Base-by-base conservation (phyloP, 2,113 vertebrate genomes). In the Centropus bengalensis region DNA sequence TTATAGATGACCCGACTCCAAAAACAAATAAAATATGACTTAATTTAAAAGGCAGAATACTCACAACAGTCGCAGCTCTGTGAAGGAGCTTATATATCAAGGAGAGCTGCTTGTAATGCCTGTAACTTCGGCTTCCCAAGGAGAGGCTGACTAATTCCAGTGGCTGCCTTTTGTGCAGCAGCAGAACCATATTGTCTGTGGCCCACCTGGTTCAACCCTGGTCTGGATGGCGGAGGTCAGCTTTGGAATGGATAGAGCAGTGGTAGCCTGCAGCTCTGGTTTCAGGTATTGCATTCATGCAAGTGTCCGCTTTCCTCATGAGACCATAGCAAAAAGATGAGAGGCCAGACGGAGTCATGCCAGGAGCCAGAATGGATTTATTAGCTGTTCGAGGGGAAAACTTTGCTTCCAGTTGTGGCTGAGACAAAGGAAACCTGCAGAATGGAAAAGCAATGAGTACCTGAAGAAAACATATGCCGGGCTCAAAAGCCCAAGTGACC, bases 331-430 rank as follows among this genome's bases (percentile, higher is more conserved):
- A 70, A 54, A 52, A 58, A 49, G 38, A 36, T 33, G n/a, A 63
- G 26, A 82, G 38, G 52, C 20, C 23, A 45, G n/a, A 58, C 0
- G 4, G 51, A 49, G 22, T 51, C 2, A 0, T 42, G 28, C 13
- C 49, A 69, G 64, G 54, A 86, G 44, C 49, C 70, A 23, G 10
- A 8, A 19, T 13, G 75, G 36, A 27, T 82, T 93, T 91, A 28
- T 22, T 40, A 52, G 3, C 44, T 3, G 0, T 47, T 71, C 38
- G 7, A 3, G 9, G 12, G 8, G 2, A 5, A 8, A 17, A 49
- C 36, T 8, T 2, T 59, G 27, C 33, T 88, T 71, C 58, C 45
- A 56, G 13, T 12, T 60, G 49, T 55, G 55, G 20, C 44, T 82
- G 55, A 59, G 26, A 38, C n/a, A 64, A 69, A 49, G 69, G 28